Percentiles rank a stretch among this genome's conserved stretches.
These are phyloP conservation scores for Synergus gifuensis DNA, from an alignment of 2,888 invertebrate species.

Conservation along the genomic window DNA sequence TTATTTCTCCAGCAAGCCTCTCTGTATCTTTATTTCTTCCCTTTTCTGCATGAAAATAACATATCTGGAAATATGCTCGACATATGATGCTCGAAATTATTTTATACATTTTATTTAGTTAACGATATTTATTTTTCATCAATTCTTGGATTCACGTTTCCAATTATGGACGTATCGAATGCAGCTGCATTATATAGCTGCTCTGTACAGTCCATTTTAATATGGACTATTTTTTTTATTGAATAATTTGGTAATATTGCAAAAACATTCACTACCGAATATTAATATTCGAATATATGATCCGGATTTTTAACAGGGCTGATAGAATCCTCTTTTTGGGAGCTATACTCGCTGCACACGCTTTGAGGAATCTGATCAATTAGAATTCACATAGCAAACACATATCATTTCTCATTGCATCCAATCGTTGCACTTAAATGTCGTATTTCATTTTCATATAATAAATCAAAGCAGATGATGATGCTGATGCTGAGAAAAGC, in stretches of 20 bases:
- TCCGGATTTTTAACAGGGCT: background rate
- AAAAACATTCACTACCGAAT: background rate
- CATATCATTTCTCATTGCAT: constrained; percentile 29
- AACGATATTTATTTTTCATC: background rate
- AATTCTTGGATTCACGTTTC: background rate
- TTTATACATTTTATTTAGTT: too few species aligned
- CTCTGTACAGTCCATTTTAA: background rate
- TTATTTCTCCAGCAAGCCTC: background rate
- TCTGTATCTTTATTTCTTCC: background rate
- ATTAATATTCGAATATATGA: background rate
- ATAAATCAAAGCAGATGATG: constrained; percentile 25
- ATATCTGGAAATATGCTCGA: background rate
- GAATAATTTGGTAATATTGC: background rate
- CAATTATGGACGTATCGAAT: background rate
- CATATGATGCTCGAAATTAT: background rate
- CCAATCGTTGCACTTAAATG: constrained; percentile 22
- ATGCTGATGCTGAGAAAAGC: background rate
- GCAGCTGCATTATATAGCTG: background rate
- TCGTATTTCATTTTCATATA: constrained; percentile 28
- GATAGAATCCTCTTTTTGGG: background rate
- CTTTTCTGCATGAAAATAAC: background rate
- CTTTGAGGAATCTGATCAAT: constrained; percentile 21
- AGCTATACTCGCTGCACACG: background rate
- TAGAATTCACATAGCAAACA: background rate
- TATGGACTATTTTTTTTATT: too few species aligned